These are phyloP conservation scores for Trichomycterus rosablanca DNA, from an alignment of 2,113 vertebrate genomes.

Conservation along the genomic window DNA sequence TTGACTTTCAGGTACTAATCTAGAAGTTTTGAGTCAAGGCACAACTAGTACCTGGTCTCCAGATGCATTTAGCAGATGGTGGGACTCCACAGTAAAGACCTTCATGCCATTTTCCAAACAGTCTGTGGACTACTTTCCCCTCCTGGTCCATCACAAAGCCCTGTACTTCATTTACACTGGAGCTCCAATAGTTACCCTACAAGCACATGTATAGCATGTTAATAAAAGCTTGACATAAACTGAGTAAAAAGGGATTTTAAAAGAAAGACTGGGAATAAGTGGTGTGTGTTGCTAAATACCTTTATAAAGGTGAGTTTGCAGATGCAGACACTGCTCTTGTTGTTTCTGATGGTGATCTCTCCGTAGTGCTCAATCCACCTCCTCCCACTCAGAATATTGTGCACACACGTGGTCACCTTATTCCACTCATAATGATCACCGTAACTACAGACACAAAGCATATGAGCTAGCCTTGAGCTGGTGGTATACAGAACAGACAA, in stretches of 20 bases:
- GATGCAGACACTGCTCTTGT: slow-evolving; percentile 85
- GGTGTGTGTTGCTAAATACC: slow-evolving; percentile 60
- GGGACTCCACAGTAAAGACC: slow-evolving; percentile 91
- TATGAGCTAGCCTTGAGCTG: too few relatives aligned
- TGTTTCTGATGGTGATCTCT: slow-evolving; percentile 94
- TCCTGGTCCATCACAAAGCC: slow-evolving; percentile 96
- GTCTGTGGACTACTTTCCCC: slow-evolving; percentile 89
- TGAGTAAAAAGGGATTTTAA: not conserved
- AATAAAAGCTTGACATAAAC: too few relatives aligned
- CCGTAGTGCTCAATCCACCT: slow-evolving; percentile 98
- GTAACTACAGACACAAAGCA: slow-evolving; percentile 65
- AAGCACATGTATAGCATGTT: not conserved
- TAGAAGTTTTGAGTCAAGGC: too few relatives aligned
- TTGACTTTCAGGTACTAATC: too few relatives aligned
- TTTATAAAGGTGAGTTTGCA: slow-evolving; percentile 98
- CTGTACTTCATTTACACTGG: slow-evolving; percentile 94
- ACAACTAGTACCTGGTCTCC: slow-evolving; percentile 88
- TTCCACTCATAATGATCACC: slow-evolving; percentile 98
- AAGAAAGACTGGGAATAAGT: not conserved
- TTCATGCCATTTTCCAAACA: slow-evolving; percentile 98
- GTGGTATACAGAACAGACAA: too few relatives aligned
- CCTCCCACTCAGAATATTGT: slow-evolving; percentile 96
- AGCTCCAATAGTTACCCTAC: slow-evolving; percentile 98
- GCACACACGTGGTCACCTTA: slow-evolving; percentile 97
- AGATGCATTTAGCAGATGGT: slow-evolving; percentile 94